Conservation (phyloP, 1,140 invertebrate genomes). For the Lutraria rhynchaena region DNA sequence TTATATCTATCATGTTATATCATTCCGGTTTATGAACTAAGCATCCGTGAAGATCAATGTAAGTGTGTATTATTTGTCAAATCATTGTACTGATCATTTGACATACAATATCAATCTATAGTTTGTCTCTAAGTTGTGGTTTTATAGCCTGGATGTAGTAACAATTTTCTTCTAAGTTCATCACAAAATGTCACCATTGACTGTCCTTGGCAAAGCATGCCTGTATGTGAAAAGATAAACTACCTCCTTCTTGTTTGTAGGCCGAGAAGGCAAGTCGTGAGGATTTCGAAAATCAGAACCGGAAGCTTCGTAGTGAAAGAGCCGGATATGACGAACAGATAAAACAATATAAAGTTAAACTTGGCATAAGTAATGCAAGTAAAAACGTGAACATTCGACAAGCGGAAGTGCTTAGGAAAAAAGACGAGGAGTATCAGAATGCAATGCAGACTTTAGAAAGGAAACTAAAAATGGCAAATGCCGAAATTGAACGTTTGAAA, state of each 20-base stretch:
- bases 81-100: too few species aligned
- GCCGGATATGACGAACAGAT: constrained; percentile 31
- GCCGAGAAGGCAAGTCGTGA: constrained; percentile 39
- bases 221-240: too few species aligned
- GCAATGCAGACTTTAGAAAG: constrained; percentile 27
- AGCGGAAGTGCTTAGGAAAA: constrained; percentile 20
- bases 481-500: constrained; percentile 42
- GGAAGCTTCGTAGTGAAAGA: constrained; percentile 16
- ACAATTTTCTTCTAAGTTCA: too few species aligned
- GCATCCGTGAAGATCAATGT: too few species aligned
- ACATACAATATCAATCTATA: too few species aligned
- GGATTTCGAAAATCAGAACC: constrained; percentile 32
- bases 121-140: too few species aligned
- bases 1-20: too few species aligned
- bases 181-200: too few species aligned
- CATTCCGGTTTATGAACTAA: too few species aligned
- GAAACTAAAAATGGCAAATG: constrained; percentile 18
- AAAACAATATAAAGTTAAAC: constrained; percentile 50
- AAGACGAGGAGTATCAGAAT: constrained; percentile 47
- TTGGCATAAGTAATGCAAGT: constrained; percentile 29
- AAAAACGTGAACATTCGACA: constrained; percentile 50
- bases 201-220: too few species aligned
- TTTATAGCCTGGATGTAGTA: too few species aligned
- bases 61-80: too few species aligned
- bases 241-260: constrained; percentile 32